These are phyloP conservation scores for Drosophila sordidapex DNA, from an alignment of 2,888 invertebrate species.

Conservation along the genomic window DNA sequence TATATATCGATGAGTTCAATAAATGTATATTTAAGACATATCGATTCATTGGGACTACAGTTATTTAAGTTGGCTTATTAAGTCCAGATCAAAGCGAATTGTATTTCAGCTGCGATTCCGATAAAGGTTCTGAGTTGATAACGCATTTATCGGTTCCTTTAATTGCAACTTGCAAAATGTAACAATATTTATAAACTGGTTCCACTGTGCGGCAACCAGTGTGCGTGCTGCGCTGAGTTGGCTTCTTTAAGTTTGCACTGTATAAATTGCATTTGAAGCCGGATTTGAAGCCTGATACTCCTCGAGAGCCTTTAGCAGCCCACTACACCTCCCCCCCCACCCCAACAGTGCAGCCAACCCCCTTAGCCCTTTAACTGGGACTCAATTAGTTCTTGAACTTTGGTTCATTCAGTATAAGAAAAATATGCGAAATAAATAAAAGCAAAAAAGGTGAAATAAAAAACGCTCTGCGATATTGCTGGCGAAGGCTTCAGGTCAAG, in stretches of 20 bases:
- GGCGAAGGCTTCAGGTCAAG: conserved; percentile 30
- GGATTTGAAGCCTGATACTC: conserved; percentile 15
- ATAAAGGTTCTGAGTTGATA: not conserved
- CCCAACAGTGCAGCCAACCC: not conserved
- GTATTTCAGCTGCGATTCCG: not conserved
- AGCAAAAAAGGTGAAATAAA: conserved; percentile 8
- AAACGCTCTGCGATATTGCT: conserved; percentile 29
- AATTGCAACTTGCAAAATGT: not conserved
- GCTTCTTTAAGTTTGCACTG: conserved; percentile 5
- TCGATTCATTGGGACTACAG: not conserved
- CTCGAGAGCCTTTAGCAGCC: conserved; percentile 1
- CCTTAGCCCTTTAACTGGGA: conserved; percentile 24
- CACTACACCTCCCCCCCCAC: not conserved
- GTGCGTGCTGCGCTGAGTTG: not conserved
- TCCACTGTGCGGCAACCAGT: conserved; percentile 21
- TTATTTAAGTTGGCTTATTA: not conserved
- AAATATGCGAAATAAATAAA: conserved; percentile 6
- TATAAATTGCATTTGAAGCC: conserved; percentile 42
- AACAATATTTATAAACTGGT: not conserved
- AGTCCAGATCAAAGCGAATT: not conserved
- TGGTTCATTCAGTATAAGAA: conserved; percentile 37
- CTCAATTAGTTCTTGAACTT: conserved; percentile 69
- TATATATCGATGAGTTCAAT: not conserved
- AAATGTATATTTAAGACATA: not conserved
- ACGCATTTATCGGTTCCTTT: not conserved